Conservation (phyloP, 37 sponge, comb jelly and placozoan species). For the Halisarca cf. caerulea region DNA sequence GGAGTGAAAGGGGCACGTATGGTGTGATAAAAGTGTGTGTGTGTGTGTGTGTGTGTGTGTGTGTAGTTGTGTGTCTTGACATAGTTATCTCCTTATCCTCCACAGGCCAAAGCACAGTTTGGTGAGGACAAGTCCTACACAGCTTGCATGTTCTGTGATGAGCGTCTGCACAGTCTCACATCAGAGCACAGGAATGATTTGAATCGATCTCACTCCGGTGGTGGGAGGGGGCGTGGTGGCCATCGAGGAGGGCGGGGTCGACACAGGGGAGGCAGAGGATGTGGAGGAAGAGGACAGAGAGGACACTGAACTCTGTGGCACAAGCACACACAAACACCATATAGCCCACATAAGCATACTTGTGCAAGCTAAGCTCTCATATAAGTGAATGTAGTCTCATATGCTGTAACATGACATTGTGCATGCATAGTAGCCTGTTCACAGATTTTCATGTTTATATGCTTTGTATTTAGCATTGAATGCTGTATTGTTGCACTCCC, state of each 20-base stretch:
- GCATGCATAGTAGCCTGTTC: too few relatives aligned
- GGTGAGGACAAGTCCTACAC: conserved; percentile 27
- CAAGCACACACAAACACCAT: too few relatives aligned
- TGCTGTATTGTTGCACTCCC: too few relatives aligned
- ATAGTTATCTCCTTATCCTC: background rate
- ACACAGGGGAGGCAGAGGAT: conserved; percentile 18
- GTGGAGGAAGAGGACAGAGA: too few relatives aligned
- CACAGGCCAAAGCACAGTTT: conserved; percentile 9
- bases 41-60: background rate
- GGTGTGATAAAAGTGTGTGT: background rate
- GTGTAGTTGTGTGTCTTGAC: background rate
- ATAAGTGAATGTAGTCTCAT: too few relatives aligned
- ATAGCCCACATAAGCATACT: too few relatives aligned
- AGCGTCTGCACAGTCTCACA: conserved; percentile 29
- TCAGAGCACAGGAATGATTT: background rate
- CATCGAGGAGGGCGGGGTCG: conserved; percentile 61
- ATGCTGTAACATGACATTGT: too few relatives aligned
- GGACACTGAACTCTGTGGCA: too few relatives aligned
- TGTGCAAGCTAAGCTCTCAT: too few relatives aligned
- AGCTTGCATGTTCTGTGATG: conserved; percentile 64
- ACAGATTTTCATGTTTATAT: too few relatives aligned
- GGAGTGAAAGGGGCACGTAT: too few relatives aligned
- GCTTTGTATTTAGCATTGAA: too few relatives aligned
- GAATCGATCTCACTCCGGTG: conserved; percentile 19
- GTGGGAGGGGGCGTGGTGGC: conserved; percentile 61